These are phyloP conservation scores for Epinephelus awoara DNA, from an alignment of 2,797 vertebrate genomes.

Conservation along the genomic window DNA sequence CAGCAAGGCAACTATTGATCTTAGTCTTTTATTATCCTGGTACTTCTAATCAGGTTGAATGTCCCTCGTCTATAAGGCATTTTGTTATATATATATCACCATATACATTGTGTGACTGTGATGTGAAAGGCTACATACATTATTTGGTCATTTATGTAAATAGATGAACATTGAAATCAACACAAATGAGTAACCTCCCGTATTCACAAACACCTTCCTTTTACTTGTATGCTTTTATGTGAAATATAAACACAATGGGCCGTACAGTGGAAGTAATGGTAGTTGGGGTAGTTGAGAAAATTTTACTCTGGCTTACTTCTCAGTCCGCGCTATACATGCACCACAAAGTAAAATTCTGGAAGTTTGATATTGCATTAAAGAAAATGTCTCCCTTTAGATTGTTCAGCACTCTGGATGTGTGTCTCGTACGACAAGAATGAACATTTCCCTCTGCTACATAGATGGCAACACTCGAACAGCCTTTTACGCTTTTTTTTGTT, in stretches of 20 bases:
- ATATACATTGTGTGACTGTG: slow-evolving; percentile 83
- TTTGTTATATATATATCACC: slow-evolving; percentile 81
- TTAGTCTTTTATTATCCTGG: slow-evolving; percentile 79
- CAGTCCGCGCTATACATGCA: slow-evolving; percentile 73
- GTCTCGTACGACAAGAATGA: slow-evolving; percentile 47
- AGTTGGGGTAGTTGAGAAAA: slow-evolving; percentile 37
- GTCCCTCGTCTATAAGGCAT: slow-evolving; percentile 88
- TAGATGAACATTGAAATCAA: slow-evolving; percentile 79
- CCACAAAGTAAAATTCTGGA: slow-evolving; percentile 64
- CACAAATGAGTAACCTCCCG: slow-evolving; percentile 73
- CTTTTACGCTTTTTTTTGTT: not conserved
- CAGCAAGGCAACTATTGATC: slow-evolving; percentile 55
- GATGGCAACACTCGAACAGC: slow-evolving; percentile 43
- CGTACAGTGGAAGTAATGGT: slow-evolving; percentile 57
- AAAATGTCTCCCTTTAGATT: slow-evolving; percentile 54
- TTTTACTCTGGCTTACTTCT: slow-evolving; percentile 50
- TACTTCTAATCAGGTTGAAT: slow-evolving; percentile 85
- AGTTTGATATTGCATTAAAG: slow-evolving; percentile 67
- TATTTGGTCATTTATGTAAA: slow-evolving; percentile 88
- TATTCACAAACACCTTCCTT: slow-evolving; percentile 71
- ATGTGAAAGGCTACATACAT: slow-evolving; percentile 87
- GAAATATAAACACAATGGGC: slow-evolving; percentile 70
- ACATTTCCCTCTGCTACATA: slow-evolving; percentile 51
- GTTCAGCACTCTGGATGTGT: slow-evolving; percentile 60
- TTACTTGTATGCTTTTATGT: slow-evolving; percentile 57